Percentiles rank a stretch among this genome's conserved stretches.
Conservation (phyloP, 2,113 vertebrate genomes). For the Cyanoderma ruficeps region DNA sequence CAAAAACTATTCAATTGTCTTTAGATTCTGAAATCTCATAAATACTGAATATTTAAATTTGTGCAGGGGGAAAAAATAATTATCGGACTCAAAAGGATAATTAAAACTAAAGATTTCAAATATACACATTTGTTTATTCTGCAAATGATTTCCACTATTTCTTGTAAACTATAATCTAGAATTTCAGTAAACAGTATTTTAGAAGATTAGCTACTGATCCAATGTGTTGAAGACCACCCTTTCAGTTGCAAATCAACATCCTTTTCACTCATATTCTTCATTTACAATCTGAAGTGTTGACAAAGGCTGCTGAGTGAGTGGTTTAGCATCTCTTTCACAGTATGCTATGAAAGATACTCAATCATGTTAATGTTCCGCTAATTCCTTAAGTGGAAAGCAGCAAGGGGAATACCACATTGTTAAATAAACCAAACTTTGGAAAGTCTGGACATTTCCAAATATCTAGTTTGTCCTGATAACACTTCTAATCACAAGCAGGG, state of each 20-base stretch:
- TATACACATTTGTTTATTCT: neutral
- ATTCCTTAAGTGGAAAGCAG: neutral
- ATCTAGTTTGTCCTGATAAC: neutral
- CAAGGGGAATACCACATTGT: conserved; percentile 6
- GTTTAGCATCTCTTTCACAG: neutral
- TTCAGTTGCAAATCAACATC: neutral
- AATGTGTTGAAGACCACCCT: neutral
- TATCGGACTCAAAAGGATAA: neutral
- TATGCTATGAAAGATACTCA: neutral
- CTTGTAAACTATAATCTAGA: neutral
- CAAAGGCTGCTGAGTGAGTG: neutral
- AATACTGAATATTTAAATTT: neutral
- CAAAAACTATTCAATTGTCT: neutral
- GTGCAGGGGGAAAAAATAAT: neutral
- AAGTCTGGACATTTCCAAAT: conserved; percentile 1
- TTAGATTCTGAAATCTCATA: neutral
- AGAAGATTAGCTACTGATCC: neutral
- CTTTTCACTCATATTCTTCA: neutral
- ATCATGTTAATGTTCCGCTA: neutral
- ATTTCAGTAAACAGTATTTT: neutral
- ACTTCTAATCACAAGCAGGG: neutral
- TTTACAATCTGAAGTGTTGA: neutral
- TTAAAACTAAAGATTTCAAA: neutral
- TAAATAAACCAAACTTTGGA: neutral
- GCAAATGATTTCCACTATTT: neutral